These are phyloP conservation scores for Eupithecia subfuscata DNA, from an alignment of 2,888 invertebrate species.

Conservation along the genomic window DNA sequence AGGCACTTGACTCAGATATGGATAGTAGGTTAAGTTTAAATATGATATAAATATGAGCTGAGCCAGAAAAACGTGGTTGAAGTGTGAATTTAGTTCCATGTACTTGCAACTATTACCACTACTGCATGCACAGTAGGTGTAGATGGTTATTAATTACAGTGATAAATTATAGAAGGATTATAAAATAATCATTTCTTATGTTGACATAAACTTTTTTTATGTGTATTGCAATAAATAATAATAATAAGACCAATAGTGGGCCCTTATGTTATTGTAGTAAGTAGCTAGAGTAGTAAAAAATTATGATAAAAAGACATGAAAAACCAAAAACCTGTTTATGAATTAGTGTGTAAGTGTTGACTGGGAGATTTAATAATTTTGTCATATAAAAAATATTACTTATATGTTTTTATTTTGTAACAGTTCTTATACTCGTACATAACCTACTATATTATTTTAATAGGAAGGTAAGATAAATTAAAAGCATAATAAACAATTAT, in stretches of 20 bases:
- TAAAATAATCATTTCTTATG: background rate
- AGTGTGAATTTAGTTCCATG: background rate
- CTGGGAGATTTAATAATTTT: background rate
- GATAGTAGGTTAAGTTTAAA: background rate
- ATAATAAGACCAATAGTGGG: background rate
- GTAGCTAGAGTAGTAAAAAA: background rate
- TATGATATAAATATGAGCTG: background rate
- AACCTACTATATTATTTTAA: background rate
- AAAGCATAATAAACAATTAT: conserved; percentile 7
- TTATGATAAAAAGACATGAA: background rate
- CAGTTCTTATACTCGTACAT: background rate
- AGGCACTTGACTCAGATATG: background rate
- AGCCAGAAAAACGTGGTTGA: background rate
- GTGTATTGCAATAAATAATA: background rate
- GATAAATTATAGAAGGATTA: background rate
- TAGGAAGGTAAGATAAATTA: background rate
- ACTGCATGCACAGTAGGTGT: background rate
- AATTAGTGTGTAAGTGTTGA: background rate
- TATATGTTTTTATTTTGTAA: background rate
- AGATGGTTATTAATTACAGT: background rate
- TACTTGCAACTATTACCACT: background rate
- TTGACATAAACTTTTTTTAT: background rate
- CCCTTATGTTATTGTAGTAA: background rate
- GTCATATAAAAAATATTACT: background rate
- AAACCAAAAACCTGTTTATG: conserved; percentile 4